phyloP scores from a whole-genome alignment of 2,888 invertebrate species.

The Thymelicus sylvestris region DNA sequence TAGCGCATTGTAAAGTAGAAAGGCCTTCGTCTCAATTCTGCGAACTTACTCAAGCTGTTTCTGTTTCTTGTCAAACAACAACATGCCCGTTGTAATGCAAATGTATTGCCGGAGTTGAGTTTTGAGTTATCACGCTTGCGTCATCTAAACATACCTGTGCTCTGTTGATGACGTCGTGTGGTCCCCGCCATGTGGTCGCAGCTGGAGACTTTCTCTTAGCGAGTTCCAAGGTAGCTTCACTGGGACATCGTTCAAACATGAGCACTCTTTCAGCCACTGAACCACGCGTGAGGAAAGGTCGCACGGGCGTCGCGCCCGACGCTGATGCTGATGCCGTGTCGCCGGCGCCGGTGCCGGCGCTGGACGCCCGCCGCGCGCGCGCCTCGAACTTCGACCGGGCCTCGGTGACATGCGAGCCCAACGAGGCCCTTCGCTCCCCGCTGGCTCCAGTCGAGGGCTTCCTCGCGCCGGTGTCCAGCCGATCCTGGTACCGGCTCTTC shows the following conservation, averaged over 20 bases:
- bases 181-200: constrained; percentile 83
- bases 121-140: neutral
- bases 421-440: constrained; percentile 72
- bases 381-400: constrained; percentile 82
- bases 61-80: constrained; percentile 8
- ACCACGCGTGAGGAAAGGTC: constrained; percentile 94
- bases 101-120: constrained; percentile 7
- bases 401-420: constrained; percentile 80
- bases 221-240: constrained; percentile 88
- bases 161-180: constrained; percentile 82
- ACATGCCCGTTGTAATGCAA: constrained; percentile 6
- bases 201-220: constrained; percentile 86
- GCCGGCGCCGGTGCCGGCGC: constrained; percentile 70
- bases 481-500: constrained; percentile 86
- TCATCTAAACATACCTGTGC: constrained; percentile 70
- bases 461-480: constrained; percentile 79
- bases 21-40: constrained; percentile 9
- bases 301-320: constrained; percentile 85
- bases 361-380: constrained; percentile 77
- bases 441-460: constrained; percentile 75
- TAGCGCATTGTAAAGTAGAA: neutral
- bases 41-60: constrained; percentile 14
- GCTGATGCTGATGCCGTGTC: constrained; percentile 54
- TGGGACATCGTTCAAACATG: constrained; percentile 95
- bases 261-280: constrained; percentile 96